Base-by-base conservation (phyloP, 1,140 invertebrate genomes). In the Lasaia peninsularis region DNA sequence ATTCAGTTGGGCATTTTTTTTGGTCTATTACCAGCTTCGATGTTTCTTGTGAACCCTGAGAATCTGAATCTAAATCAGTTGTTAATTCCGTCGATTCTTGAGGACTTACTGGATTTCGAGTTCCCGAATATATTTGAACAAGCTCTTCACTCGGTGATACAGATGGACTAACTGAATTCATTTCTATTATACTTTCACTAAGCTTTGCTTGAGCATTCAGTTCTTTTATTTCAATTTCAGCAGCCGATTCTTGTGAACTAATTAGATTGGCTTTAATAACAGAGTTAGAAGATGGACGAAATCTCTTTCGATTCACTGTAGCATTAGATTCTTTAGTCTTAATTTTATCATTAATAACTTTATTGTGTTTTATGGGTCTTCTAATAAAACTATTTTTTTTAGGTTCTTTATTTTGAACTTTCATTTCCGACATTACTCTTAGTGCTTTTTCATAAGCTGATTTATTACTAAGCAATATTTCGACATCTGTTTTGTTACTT, bases 401-500 rank as follows among this genome's bases (percentile, higher is more conserved):
- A 35, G 35, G 6, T 35, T 28, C 62, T 2, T 58, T 65, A 58
- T 73, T 59, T 56, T 75, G 74, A 7, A 54, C 65, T 44, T 72
- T 85, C 32, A 80, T 52, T 67, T 84, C 73, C 7, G 67, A 58
- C 67, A 84, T 75, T 16, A 86, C 63, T 66, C 75, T 73, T 20
- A 77, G 59, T 35, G 84, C 82, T 40, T 86, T 86, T 57, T 82
- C 74, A 67, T 80, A 86, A 10, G 73, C 75, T 14, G 54, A 37
- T 67, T 81, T 78, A 55, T 78, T 67, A 56, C 79, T 75, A 20
- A 76, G 50, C 52, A 63, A 55, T 12, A 64, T 16, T 53, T 69
- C 66, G 44, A 57, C 21, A 34, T 69, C 57, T 8, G 20, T 34
- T 44, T 44, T 34, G 2, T 31, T 50, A 21, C 53, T 62, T 56